A percentile compares a stretch with the other conserved stretches of the same genome.
These are phyloP conservation scores for Zaprionus vittiger DNA, from an alignment of 1,140 invertebrate species.

Conservation along the genomic window DNA sequence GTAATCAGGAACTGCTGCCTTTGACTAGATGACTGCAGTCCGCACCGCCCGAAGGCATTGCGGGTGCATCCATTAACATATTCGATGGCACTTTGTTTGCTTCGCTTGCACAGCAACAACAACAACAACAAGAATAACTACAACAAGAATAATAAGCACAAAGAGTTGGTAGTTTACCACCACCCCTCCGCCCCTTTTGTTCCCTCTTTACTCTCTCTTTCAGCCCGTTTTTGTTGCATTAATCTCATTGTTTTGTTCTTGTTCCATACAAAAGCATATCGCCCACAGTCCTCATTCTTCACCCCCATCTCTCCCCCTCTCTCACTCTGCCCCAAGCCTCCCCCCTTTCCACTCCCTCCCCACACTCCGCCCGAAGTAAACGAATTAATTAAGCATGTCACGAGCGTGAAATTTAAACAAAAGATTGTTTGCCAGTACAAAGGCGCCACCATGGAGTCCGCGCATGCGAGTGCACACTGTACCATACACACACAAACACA, in stretches of 20 bases:
- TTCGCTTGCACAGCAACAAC: constrained; percentile 18
- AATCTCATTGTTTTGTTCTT: constrained; percentile 19
- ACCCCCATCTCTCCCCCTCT: background rate
- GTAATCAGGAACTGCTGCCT: constrained; percentile 25
- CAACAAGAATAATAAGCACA: background rate
- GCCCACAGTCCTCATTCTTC: background rate
- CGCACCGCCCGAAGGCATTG: constrained; percentile 10
- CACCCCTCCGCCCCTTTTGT: background rate
- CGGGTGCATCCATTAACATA: constrained; percentile 65
- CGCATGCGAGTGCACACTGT: constrained; percentile 29
- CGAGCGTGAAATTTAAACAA: constrained; percentile 73
- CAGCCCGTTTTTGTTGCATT: constrained; percentile 26
- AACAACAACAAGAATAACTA: constrained; percentile 5
- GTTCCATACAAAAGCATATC: constrained; percentile 16
- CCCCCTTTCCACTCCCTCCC: background rate
- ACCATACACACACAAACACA: constrained; percentile 1
- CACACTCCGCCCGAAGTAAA: constrained; percentile 48
- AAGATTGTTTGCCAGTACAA: constrained; percentile 47
- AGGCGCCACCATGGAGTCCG: constrained; percentile 1
- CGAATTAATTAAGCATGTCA: constrained; percentile 80
- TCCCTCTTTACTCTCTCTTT: background rate
- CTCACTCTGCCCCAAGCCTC: background rate
- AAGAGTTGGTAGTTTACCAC: background rate
- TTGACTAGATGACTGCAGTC: constrained; percentile 34
- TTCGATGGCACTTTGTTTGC: constrained; percentile 73